Evolutionary conservation across 2,888 invertebrate species (phyloP), one percentile per base, ranked within the genome.

Genomic region (Perdita meconis): DNA sequence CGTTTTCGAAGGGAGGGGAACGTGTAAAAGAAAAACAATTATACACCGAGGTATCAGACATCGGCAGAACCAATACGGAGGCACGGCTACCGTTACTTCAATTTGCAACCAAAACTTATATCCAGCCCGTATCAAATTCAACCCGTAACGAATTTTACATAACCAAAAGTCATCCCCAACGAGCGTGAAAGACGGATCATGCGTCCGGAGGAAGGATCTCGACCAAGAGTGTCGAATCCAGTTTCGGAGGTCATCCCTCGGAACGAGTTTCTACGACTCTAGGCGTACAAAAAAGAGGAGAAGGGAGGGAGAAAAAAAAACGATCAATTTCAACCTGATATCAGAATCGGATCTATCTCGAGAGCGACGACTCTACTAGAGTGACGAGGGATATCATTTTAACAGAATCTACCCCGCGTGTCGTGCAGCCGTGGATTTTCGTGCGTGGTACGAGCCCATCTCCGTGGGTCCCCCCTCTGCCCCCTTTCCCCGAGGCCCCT

Each of bases 351-450:
- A 81, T 84, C 86, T 77, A 68, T 71, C 60, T 63, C 61, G 63
- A 51, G 70, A 80, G 57, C 30, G 16, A 24, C 57, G 69, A 79
- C 63, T 53, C 75, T 40, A n/a, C 30, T 56, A 69, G 66, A 72
- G 70, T 73, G 78, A 84, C 79, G 82, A 40, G 79, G 84, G 82
- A 81, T 86, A 86, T 84, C 86, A 86, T 85, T 92, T 92, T 92
- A 92, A 92, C 90, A 90, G 82, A 92, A 92, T 92, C 91, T 90
- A 88, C 82, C 86, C 87, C 85, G 47, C 47, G 83, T 88, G 91
- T 90, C 87, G 85, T 87, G 89, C 87, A 90, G 88, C 89, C 47
- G 81, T 84, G 78, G 82, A 84, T 81, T 81, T 74, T 80, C 61
- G 70, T 82, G 69, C 55, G 78, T 70, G 79, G 80, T 83, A 83